Percentiles rank a stretch among this genome's conserved stretches.
phyloP scores from a whole-genome alignment of 2,113 vertebrate species.

The Syngnathus scovelli region DNA sequence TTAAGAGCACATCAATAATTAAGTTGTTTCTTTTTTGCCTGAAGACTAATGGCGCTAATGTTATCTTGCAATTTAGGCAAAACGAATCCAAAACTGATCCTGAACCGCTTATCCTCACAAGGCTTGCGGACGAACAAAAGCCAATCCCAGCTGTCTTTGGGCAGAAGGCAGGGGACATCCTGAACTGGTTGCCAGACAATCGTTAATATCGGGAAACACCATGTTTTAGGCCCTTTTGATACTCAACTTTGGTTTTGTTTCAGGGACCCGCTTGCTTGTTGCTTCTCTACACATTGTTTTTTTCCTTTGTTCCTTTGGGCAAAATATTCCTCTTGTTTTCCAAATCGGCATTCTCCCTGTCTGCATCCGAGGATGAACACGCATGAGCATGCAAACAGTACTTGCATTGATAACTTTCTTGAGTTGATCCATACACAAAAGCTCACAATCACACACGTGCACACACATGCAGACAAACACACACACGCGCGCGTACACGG shows the following conservation, averaged over 20 bases:
- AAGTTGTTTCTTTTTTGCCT: no score
- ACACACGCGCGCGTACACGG: not conserved
- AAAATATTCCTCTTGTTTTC: slow-evolving; percentile 16
- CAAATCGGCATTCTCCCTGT: slow-evolving; percentile 11
- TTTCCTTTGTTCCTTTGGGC: slow-evolving; percentile 8
- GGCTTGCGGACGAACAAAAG: no score
- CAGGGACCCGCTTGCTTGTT: not conserved
- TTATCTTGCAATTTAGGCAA: no score
- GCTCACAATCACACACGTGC: not conserved
- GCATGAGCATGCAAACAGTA: slow-evolving; percentile 2
- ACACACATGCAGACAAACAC: not conserved
- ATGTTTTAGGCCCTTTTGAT: not conserved
- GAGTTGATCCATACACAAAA: not conserved
- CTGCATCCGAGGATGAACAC: slow-evolving; percentile 10
- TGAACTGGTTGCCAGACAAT: no score
- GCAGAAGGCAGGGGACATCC: no score
- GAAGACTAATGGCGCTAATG: no score
- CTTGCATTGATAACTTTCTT: slow-evolving; percentile 18
- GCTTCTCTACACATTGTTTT: not conserved
- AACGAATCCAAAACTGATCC: no score
- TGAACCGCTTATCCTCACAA: no score
- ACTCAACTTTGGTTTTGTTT: not conserved
- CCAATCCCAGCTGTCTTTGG: no score
- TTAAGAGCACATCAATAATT: no score
- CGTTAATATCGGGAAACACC: no score